Base-by-base conservation (phyloP, 30 jellyfish, hydroid and myxozoan genomes). In the Cassiopea xamachana region DNA sequence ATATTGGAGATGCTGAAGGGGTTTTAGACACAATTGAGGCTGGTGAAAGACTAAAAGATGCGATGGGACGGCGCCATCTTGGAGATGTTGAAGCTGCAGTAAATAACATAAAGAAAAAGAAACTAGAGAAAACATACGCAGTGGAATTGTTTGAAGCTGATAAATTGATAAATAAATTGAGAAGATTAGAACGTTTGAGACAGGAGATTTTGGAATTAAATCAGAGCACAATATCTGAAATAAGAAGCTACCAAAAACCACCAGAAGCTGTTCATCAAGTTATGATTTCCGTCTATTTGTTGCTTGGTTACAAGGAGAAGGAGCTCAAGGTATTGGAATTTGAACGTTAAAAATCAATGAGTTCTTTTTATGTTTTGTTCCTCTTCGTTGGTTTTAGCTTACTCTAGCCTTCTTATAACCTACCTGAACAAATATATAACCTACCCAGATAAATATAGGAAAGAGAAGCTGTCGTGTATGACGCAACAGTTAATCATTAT, bases 181-280 rank as follows among this genome's bases (percentile, higher is more conserved):
- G 91, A 43, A 74, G 97, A 45, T 69, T 94, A 47, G 98, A 94
- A 73, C 88, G 92, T 59, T 71, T 94, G 60, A 92, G 95, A 19
- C 90, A 87, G 87, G 98, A 94, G 77, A 94, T 94, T 70, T 49
- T 94, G 71, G 98, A 96, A 48, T 79, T 94, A 48, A 95, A 94
- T 58, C 98, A 90, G 75, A 87, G 98, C 86, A 94, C 98, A 44
- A 94, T 94, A 13, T 85, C 97, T 2, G 98, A 94, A 87, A 94
- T 94, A 1, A 86, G 98, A 68, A 94, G 98, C 60, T 94, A 94
- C 84, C 96, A 94, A 81, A 90, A 78, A 44, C 98, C 98, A 48
- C 93, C 95, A 13, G 94, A 96, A 7, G 98, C 98, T 6, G 95
- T 94, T 9, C 98, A 94, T 75, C 93, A 94, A 60, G 91, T 94